A percentile compares a stretch with the other conserved stretches of the same genome.
Conservation (phyloP, 2,113 vertebrate genomes). For the Neotoma lepida region DNA sequence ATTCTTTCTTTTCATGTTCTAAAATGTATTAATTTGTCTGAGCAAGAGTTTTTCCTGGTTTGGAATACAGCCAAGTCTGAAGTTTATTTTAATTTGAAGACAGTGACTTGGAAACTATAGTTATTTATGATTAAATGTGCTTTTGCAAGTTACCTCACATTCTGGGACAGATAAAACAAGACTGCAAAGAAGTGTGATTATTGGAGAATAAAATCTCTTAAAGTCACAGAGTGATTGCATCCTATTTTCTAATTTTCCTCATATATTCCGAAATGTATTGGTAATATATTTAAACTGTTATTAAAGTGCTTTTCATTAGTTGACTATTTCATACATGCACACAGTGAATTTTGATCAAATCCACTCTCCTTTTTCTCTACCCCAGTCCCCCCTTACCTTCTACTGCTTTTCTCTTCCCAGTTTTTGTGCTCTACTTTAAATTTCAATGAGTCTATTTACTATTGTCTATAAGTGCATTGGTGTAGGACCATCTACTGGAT, state of each 20-base stretch:
- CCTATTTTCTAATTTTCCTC: neutral
- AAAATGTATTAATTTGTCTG: constrained; percentile 77
- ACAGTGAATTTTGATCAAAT: no score
- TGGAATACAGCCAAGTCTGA: constrained; percentile 74
- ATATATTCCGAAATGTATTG: neutral
- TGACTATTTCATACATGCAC: neutral
- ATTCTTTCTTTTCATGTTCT: constrained; percentile 68
- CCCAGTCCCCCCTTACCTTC: no score
- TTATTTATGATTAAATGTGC: neutral
- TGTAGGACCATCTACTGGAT: neutral
- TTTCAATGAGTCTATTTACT: neutral
- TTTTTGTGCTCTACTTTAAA: neutral
- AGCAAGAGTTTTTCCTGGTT: constrained; percentile 62
- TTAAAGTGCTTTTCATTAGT: neutral
- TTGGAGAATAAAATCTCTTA: neutral
- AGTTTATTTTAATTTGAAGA: constrained; percentile 67
- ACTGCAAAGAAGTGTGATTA: neutral
- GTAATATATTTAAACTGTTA: neutral
- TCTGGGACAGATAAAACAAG: neutral
- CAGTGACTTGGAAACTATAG: constrained; percentile 55
- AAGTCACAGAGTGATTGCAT: neutral
- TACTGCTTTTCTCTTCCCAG: neutral
- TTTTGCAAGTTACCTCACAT: constrained; percentile 21
- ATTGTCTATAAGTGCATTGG: neutral
- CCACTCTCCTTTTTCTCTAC: neutral